Conservation (phyloP, 2,113 vertebrate species). For the Apodemus sylvaticus region DNA sequence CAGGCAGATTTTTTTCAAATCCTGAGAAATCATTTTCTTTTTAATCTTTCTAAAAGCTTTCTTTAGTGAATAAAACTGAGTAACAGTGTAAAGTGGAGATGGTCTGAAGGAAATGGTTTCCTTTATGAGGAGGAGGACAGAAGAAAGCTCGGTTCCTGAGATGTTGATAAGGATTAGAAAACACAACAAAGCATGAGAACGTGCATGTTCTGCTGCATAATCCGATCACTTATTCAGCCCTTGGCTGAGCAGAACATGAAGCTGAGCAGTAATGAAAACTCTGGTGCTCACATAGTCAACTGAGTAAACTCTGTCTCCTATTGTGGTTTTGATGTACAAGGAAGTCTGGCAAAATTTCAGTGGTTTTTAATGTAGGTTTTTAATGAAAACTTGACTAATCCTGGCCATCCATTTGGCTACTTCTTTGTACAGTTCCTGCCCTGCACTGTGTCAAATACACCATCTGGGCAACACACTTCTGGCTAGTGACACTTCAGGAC, state of each 20-base stretch:
- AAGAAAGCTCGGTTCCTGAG: not conserved
- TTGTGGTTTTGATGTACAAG: constrained; percentile 60
- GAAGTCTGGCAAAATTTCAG: constrained; percentile 63
- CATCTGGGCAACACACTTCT: constrained; percentile 82
- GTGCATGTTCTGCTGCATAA: not conserved
- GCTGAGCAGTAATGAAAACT: constrained; percentile 43
- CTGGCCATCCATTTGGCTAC: constrained; percentile 81
- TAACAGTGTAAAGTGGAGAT: not conserved
- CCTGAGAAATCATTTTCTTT: not conserved
- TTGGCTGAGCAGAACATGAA: not conserved
- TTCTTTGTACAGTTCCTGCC: constrained; percentile 71
- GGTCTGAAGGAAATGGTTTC: not conserved
- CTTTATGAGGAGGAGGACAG: not conserved
- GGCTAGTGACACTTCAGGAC: constrained; percentile 71
- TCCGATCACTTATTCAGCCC: not conserved
- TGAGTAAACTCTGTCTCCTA: constrained; percentile 45
- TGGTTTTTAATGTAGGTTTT: constrained; percentile 77
- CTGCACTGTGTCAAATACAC: constrained; percentile 74
- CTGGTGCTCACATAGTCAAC: constrained; percentile 12
- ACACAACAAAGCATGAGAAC: not conserved
- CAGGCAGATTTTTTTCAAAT: constrained; percentile 24
- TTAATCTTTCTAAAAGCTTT: not conserved
- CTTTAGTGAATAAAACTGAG: constrained; percentile 11
- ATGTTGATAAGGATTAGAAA: not conserved
- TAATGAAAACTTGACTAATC: constrained; percentile 79